These are phyloP conservation scores for Phyllostomus hastatus DNA, from an alignment of 2,113 vertebrate genomes.

Conservation along the genomic window DNA sequence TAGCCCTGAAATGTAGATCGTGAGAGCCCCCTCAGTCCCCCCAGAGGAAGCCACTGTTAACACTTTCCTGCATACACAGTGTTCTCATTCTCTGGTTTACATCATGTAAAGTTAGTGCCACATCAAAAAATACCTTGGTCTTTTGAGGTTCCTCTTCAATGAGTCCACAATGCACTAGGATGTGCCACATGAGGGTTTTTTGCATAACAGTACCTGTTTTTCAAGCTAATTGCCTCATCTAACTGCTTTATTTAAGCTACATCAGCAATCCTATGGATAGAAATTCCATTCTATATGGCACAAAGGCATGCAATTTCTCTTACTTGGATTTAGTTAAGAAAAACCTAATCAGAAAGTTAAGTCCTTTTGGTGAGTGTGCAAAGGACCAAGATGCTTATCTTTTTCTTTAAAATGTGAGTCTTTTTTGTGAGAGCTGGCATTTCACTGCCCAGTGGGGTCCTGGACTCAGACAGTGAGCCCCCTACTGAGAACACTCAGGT, in stretches of 20 bases:
- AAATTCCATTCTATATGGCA: neutral
- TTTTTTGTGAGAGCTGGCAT: neutral
- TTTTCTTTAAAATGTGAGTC: neutral
- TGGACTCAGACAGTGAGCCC: neutral
- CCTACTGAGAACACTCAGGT: neutral
- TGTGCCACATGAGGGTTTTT: neutral
- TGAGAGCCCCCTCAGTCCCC: neutral
- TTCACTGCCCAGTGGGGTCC: neutral
- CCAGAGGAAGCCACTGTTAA: neutral
- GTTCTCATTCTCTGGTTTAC: neutral
- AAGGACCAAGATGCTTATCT: neutral
- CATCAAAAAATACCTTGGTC: neutral
- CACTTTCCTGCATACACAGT: neutral
- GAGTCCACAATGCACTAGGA: neutral
- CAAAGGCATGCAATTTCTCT: neutral
- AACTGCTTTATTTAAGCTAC: neutral
- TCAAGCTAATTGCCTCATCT: neutral
- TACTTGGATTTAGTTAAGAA: slow-evolving; percentile 3
- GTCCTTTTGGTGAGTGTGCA: neutral
- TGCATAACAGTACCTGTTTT: neutral
- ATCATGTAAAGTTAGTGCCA: neutral
- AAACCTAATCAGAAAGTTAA: neutral
- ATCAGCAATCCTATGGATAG: neutral
- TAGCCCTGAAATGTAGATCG: neutral
- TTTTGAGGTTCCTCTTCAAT: slow-evolving; percentile 31